Conservation (phyloP, 2,113 vertebrate genomes). For the Rutilus rutilus region DNA sequence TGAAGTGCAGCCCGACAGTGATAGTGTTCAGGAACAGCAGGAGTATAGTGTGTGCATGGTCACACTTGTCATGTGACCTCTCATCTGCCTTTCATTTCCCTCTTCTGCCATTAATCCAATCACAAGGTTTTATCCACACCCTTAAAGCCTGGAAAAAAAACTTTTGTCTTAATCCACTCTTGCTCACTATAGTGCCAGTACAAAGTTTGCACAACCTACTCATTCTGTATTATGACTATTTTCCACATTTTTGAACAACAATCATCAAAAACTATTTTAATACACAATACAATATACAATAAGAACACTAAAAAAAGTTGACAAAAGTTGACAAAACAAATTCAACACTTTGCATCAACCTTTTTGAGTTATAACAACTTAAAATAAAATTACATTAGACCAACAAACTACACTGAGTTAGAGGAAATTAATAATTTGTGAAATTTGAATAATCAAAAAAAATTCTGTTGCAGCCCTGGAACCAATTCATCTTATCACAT, state of each 20-base stretch:
- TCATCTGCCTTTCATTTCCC: conserved; percentile 43
- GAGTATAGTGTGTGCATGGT: background rate
- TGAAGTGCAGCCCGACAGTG: background rate
- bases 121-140: background rate
- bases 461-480: too few relatives aligned
- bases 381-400: too few relatives aligned
- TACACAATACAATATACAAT: too few relatives aligned
- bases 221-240: background rate
- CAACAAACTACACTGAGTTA: too few relatives aligned
- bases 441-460: too few relatives aligned
- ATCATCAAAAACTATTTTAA: background rate
- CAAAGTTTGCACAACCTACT: background rate
- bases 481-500: too few relatives aligned
- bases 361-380: too few relatives aligned
- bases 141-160: background rate
- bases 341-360: too few relatives aligned
- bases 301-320: background rate
- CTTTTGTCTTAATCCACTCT: background rate
- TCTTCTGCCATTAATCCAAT: conserved; percentile 37
- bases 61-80: conserved; percentile 49
- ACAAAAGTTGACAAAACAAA: too few relatives aligned
- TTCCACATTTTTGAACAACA: background rate
- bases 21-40: background rate
- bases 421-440: too few relatives aligned
- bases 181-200: background rate